phyloP scores from a whole-genome alignment of 2,113 vertebrate species.

The Asarcornis scutulata region DNA sequence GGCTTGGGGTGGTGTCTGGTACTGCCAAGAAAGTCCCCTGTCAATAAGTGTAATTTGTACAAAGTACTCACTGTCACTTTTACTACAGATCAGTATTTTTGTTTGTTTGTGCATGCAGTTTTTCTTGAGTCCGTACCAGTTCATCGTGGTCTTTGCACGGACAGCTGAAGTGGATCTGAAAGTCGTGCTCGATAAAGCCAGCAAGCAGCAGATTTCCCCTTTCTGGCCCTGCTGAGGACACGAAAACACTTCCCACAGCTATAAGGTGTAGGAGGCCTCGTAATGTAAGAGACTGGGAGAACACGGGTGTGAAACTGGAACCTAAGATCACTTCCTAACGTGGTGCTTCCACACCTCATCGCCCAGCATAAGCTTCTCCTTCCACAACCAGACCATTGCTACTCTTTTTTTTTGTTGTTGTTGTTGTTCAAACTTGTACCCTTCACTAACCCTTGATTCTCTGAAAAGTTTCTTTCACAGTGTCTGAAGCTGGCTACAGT shows the following conservation, averaged over 20 bases:
- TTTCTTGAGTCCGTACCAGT: not conserved
- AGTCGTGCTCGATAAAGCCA: not conserved
- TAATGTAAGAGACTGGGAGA: not conserved
- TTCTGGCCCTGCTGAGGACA: not conserved
- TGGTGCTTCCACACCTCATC: fast-evolving
- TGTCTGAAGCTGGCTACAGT: fast-evolving
- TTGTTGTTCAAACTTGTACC: not conserved
- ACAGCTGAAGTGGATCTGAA: not conserved
- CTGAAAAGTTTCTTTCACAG: not conserved
- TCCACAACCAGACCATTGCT: not conserved
- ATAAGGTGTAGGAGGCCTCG: fast-evolving
- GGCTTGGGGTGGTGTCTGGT: not conserved
- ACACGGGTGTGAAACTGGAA: not conserved
- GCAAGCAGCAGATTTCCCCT: not conserved
- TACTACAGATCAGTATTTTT: not conserved
- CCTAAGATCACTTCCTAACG: not conserved
- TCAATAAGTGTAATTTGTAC: not conserved
- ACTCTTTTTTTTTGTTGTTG: not conserved
- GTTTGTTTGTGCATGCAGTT: not conserved
- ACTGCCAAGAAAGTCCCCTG: not conserved
- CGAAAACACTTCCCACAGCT: not conserved
- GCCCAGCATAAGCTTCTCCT: not conserved
- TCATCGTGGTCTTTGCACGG: not conserved
- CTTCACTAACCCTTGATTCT: fast-evolving
- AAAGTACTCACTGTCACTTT: not conserved